phyloP scores from a whole-genome alignment of 2,888 invertebrate species.

The Synergus itoensis region DNA sequence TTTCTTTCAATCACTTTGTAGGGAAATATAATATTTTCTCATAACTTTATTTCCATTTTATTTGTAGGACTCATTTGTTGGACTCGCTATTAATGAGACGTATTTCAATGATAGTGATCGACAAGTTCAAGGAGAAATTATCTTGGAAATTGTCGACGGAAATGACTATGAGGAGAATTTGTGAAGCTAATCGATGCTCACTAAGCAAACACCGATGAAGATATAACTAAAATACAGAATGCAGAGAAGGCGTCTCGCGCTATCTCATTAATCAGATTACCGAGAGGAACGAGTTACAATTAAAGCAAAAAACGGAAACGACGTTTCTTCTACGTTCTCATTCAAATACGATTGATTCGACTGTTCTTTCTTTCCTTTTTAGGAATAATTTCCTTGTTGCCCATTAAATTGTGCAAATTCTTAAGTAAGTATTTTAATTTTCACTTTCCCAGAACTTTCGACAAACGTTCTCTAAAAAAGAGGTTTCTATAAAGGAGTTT shows the following conservation, averaged over 20 bases:
- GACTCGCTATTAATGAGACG: background rate
- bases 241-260: background rate
- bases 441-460: no score
- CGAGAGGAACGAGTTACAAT: background rate
- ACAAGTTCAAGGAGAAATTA: background rate
- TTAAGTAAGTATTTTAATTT: background rate
- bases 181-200: conserved; percentile 25
- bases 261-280: conserved; percentile 12
- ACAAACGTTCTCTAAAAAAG: no score
- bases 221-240: background rate
- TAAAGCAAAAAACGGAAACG: background rate
- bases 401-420: background rate
- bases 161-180: conserved; percentile 1
- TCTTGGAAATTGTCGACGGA: conserved; percentile 11
- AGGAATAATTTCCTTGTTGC: background rate
- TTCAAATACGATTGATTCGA: background rate
- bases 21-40: no score
- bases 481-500: no score
- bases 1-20: no score
- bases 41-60: no score
- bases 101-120: conserved; percentile 3
- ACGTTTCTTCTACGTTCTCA: background rate
- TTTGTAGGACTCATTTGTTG: no score
- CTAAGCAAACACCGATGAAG: background rate
- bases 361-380: background rate